Conservation (phyloP, 1,140 invertebrate genomes). For the Saccostrea glomerata region DNA sequence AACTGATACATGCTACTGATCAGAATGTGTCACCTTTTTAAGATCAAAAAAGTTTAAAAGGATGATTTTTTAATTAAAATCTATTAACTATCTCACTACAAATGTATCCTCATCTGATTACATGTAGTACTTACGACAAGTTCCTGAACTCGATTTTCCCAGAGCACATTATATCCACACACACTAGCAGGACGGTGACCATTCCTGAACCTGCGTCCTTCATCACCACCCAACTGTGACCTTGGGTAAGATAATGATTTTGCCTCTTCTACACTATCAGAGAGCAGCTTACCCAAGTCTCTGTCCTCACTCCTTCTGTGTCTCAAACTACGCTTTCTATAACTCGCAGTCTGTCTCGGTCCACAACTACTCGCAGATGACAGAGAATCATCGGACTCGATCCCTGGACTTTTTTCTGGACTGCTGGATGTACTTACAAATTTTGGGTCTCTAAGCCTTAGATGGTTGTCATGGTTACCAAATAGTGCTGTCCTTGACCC, state of each 20-base stretch:
- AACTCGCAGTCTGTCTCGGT: background rate
- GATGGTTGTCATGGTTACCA: conserved; percentile 17
- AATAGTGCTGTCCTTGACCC: conserved; percentile 9
- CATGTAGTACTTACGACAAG: conserved; percentile 71
- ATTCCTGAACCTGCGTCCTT: conserved; percentile 40
- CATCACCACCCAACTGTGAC: conserved; percentile 19
- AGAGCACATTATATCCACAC: conserved; percentile 67
- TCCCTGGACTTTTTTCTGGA: conserved; percentile 19
- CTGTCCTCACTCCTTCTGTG: conserved; percentile 18
- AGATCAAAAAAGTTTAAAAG: too few relatives aligned
- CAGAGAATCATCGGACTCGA: conserved; percentile 20
- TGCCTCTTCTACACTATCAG: background rate
- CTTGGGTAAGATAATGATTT: background rate
- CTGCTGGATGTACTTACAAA: background rate
- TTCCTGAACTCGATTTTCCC: conserved; percentile 74
- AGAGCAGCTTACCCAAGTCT: background rate
- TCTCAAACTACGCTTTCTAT: conserved; percentile 10
- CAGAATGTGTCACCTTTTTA: too few relatives aligned
- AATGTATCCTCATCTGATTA: background rate
- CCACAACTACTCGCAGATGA: conserved; percentile 11
- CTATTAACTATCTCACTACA: background rate
- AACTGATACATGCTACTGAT: too few relatives aligned
- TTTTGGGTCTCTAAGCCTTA: background rate
- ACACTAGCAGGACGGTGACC: conserved; percentile 71
- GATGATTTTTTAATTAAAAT: background rate